Conservation (phyloP, 2,797 vertebrate species). For the Onychomys leucogaster region DNA sequence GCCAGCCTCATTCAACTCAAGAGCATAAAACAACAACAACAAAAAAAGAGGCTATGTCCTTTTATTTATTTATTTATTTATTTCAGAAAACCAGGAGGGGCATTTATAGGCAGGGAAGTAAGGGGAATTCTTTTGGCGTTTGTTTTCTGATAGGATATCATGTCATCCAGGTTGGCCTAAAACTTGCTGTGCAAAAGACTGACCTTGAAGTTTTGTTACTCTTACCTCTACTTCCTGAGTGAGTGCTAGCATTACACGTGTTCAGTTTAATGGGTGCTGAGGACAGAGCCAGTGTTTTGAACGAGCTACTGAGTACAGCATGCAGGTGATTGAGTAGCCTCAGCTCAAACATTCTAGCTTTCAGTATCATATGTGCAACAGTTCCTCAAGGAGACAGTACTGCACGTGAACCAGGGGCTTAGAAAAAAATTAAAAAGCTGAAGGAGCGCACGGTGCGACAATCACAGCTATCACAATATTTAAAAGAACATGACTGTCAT, state of each 20-base stretch:
- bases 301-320: neutral
- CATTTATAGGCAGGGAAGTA: neutral
- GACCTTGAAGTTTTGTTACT: neutral
- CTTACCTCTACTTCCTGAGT: neutral
- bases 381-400: slow-evolving; percentile 15
- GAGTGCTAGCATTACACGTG: neutral
- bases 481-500: slow-evolving; percentile 63
- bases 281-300: neutral
- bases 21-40: neutral
- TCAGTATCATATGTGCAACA: neutral
- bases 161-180: neutral
- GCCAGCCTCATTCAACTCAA: neutral
- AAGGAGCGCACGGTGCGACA: slow-evolving; percentile 40
- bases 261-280: neutral
- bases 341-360: neutral
- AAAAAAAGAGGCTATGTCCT: neutral
- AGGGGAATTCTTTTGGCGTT: neutral
- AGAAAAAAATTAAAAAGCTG: neutral
- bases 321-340: too few species aligned
- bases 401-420: neutral
- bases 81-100: neutral
- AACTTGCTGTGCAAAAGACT: neutral
- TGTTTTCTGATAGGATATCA: neutral
- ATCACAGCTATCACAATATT: slow-evolving; percentile 70
- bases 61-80: neutral